Base-by-base conservation (phyloP, 2,888 invertebrate species). In the Pterostichus niger region DNA sequence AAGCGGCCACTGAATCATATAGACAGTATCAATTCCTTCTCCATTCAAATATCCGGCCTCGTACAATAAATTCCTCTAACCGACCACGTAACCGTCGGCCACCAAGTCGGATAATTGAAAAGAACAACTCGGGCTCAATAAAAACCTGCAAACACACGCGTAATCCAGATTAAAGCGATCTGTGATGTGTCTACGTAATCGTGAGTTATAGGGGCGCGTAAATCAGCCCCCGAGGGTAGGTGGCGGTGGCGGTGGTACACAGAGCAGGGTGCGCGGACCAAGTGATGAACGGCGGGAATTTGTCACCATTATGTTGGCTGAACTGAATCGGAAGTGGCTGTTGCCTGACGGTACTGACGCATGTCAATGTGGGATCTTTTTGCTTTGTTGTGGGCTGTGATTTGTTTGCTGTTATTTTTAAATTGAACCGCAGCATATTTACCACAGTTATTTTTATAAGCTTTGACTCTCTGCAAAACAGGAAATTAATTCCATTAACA, bases 121-220 rank as follows among this genome's bases (percentile, higher is more conserved):
- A 84, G 86, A 85, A 86, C 85, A 84, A 85, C 85, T 31, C 15
- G 17, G 35, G 83, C 78, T 85, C 86, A 86, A 86, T 86, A 85
- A 86, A 86, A 85, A 56, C 56, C 56, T n/a, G 33, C 77, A 54
- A 77, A 56, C 46, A 84, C 84, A 83, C 85, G 84, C 84, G 86
- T 86, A 86, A 86, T 86, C 86, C 86, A 86, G 86, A 86, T 86
- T 86, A 86, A 86, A 84, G 84, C 85, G 85, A 84, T 84, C 84
- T 86, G 86, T 86, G 68, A 71, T 71, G 44, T 71, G 86, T 76
- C 84, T 24, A 68, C 31, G 68, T 79, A 81, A 77, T 82, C 77
- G 83, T 82, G 83, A 84, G 76, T 83, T 68, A 77, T 76, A 54
- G 76, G 83, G 68, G 76, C 56, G 75, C 83, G 76, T 83, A 82